These are phyloP conservation scores for Eupithecia insigniata DNA, from an alignment of 2,888 invertebrate species.

Conservation along the genomic window DNA sequence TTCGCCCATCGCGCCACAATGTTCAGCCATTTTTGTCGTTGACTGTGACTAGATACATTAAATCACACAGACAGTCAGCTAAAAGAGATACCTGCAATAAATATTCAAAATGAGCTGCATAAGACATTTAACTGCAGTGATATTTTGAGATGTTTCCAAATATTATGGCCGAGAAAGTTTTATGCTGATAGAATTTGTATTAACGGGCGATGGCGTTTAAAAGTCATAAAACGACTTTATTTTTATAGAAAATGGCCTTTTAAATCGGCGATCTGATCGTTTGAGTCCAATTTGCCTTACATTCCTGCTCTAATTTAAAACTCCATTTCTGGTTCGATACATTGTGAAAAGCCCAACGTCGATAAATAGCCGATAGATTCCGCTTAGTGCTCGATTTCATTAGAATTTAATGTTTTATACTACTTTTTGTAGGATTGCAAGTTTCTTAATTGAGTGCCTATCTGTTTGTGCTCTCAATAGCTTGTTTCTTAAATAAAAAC, in stretches of 20 bases:
- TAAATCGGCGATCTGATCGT: constrained; percentile 7
- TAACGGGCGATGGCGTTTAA: constrained; percentile 14
- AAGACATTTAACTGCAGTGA: constrained; percentile 22
- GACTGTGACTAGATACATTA: neutral
- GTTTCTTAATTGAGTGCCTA: neutral
- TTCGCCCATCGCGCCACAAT: too few species aligned
- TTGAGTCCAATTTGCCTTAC: constrained; percentile 3
- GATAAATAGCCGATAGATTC: constrained; percentile 4
- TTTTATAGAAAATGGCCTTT: constrained; percentile 6
- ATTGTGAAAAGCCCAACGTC: neutral
- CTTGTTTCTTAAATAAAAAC: neutral
- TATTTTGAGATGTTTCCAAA: constrained; percentile 27
- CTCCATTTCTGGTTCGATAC: constrained; percentile 7
- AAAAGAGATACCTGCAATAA: constrained; percentile 28
- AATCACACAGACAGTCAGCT: neutral
- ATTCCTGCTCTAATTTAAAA: constrained; percentile 9
- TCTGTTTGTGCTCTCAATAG: neutral
- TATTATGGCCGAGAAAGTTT: constrained; percentile 27
- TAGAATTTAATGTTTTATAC: constrained; percentile 5
- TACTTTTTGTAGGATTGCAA: neutral
- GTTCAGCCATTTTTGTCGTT: neutral
- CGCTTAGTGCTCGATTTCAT: constrained; percentile 1
- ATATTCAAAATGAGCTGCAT: constrained; percentile 35
- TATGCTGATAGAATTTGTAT: constrained; percentile 20
- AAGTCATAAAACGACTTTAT: constrained; percentile 19